These are phyloP conservation scores for Luehdorfia chinensis DNA, from an alignment of 1,140 invertebrate genomes.

Conservation along the genomic window DNA sequence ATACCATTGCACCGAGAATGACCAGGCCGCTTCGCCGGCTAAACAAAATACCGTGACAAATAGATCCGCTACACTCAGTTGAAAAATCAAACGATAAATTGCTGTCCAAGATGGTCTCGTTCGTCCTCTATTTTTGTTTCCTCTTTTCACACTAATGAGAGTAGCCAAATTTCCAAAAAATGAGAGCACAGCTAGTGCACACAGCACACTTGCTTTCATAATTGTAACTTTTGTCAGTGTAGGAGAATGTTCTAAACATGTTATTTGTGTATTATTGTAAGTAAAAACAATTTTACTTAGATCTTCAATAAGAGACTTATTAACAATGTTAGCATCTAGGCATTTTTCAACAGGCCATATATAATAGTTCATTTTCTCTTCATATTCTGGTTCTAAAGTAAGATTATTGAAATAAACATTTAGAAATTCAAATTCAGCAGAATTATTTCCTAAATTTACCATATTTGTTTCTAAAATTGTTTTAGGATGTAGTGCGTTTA, in stretches of 20 bases:
- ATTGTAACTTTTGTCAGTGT: slow-evolving; percentile 77
- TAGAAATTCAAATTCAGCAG: too few relatives aligned
- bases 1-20: slow-evolving; percentile 87
- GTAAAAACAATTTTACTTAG: slow-evolving; percentile 28
- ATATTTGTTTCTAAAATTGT: too few relatives aligned
- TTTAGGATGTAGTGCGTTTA: too few relatives aligned
- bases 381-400: background rate
- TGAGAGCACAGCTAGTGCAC: slow-evolving; percentile 83
- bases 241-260: slow-evolving; percentile 81
- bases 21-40: slow-evolving; percentile 87
- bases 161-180: slow-evolving; percentile 86
- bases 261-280: slow-evolving; percentile 60
- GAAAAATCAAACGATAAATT: slow-evolving; percentile 87
- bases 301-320: slow-evolving; percentile 38
- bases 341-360: slow-evolving; percentile 61
- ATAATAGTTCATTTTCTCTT: slow-evolving; percentile 1
- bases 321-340: slow-evolving; percentile 37
- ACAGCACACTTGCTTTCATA: slow-evolving; percentile 81
- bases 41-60: slow-evolving; percentile 89
- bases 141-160: slow-evolving; percentile 84
- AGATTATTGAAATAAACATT: background rate
- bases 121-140: slow-evolving; percentile 71
- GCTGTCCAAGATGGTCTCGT: slow-evolving; percentile 81
- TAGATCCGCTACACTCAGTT: slow-evolving; percentile 86
- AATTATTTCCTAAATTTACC: too few relatives aligned